Conservation (phyloP, 37 sponge, comb jelly and placozoan species). For the Cliona cf. orientalis region DNA sequence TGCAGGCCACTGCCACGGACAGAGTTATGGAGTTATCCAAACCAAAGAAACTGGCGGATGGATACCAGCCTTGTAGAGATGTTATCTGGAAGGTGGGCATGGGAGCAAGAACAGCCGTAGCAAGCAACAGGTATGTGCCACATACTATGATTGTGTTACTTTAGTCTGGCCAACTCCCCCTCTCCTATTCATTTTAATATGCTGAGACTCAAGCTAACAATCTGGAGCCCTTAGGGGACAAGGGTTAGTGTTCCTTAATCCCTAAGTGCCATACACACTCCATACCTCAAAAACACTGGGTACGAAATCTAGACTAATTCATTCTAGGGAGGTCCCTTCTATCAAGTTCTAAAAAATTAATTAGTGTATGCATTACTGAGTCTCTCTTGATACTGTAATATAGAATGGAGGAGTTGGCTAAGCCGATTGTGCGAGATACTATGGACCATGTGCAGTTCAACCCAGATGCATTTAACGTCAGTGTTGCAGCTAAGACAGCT, state of each 20-base stretch:
- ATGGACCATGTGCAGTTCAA: slow-evolving; percentile 99
- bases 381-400: neutral
- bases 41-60: slow-evolving; percentile 80
- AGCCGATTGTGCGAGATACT: slow-evolving; percentile 87
- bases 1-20: slow-evolving; percentile 65
- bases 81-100: slow-evolving; percentile 71
- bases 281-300: neutral
- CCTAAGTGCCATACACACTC: neutral
- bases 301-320: neutral
- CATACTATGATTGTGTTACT: too few species aligned
- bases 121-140: slow-evolving; percentile 59
- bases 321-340: too few species aligned
- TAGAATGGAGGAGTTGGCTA: slow-evolving; percentile 86
- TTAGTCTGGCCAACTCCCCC: too few species aligned
- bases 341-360: too few species aligned
- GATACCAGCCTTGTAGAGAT: slow-evolving; percentile 80
- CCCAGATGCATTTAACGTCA: slow-evolving; percentile 93
- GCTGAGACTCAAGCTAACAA: too few species aligned
- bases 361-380: too few species aligned
- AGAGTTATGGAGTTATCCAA: slow-evolving; percentile 75
- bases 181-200: too few species aligned
- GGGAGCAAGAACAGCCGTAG: slow-evolving; percentile 73
- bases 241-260: too few species aligned
- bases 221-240: too few species aligned
- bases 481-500: slow-evolving; percentile 83